Conservation (phyloP, 2,888 invertebrate species). For the Troides oblongomaculatus region DNA sequence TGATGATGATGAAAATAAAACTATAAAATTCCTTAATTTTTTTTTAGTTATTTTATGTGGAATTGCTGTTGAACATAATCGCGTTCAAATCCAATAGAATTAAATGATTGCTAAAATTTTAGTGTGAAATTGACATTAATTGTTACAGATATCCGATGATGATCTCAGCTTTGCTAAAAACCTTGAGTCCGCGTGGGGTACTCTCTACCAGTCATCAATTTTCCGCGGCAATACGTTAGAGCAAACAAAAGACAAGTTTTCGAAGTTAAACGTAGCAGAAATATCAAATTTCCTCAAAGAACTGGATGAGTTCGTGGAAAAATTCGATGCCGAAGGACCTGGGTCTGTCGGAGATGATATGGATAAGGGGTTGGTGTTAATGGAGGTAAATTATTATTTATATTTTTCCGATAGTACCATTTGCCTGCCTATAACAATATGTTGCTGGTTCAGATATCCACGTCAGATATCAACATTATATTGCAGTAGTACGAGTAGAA, state of each 20-base stretch:
- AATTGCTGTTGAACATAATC: too few relatives aligned
- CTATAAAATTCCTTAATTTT: too few relatives aligned
- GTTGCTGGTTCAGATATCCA: too few relatives aligned
- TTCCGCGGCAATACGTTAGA: slow-evolving; percentile 85
- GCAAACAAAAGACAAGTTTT: slow-evolving; percentile 92
- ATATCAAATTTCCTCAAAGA: slow-evolving; percentile 84
- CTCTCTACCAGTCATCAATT: slow-evolving; percentile 83
- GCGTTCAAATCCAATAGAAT: too few relatives aligned
- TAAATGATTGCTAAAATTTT: too few relatives aligned
- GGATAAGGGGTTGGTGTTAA: slow-evolving; percentile 84
- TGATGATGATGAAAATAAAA: too few relatives aligned
- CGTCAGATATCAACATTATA: too few relatives aligned
- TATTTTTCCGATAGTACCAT: background rate
- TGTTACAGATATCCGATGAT: slow-evolving; percentile 67
- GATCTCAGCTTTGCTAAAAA: slow-evolving; percentile 80
- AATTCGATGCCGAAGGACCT: slow-evolving; percentile 89
- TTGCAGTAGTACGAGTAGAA: too few relatives aligned
- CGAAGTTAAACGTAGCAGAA: slow-evolving; percentile 87
- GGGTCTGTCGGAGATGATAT: slow-evolving; percentile 88
- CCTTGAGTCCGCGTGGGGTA: slow-evolving; percentile 85
- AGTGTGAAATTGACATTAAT: too few relatives aligned
- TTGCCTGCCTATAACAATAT: too few relatives aligned
- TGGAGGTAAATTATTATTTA: slow-evolving; percentile 79
- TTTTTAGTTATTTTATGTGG: too few relatives aligned
- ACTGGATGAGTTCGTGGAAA: slow-evolving; percentile 83